Evolutionary conservation across 1,140 invertebrate genomes (phyloP), one percentile per base, ranked within the genome.

Genomic region (Chironomus tepperi): DNA sequence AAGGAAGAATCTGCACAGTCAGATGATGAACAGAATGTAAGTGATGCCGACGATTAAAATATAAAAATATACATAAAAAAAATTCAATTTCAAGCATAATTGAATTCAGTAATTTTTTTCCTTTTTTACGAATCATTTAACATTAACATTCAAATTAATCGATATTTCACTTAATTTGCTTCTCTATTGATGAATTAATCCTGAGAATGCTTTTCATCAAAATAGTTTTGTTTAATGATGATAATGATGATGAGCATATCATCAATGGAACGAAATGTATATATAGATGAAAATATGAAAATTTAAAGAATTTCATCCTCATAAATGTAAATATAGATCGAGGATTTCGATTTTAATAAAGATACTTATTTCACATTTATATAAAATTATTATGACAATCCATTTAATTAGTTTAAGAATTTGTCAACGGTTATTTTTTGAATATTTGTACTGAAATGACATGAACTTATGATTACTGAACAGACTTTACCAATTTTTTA

Each of bases 21-120:
- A 6, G 65, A 70, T 70, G 47, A 57, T 70, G 47, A 57, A 57
- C 65, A 70, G 18, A 18, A 18, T 18, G 65, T 21, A 18, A 70
- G 65, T 21, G 65, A 70, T 70, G 65, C 18, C 16, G 65, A 70
- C 19, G 65, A 70, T 70, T 70, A 70, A 70, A 70, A 19, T 15
- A 47, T 9, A 47, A 9, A 57, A n/a, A 34, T n/a, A n/a, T n/a
- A 34, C 24, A 34, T 34, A 34, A 34, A 34, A 34, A 5, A 34
- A 34, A 34, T 34, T 34, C 5, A 15, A 15, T 12, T 57, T 57
- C 5, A 57, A 57, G 12, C 47, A n/a, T 57, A 57, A 57, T 57
- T 57, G 47, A 57, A 57, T 57, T n/a, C 47, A 34, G 24, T 5
- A 34, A 34, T 34, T n/a, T 57, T n/a, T 57, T 57, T 57, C 47